These are phyloP conservation scores for Trichosurus vulpecula DNA, from an alignment of 2,797 vertebrate species.

Conservation along the genomic window DNA sequence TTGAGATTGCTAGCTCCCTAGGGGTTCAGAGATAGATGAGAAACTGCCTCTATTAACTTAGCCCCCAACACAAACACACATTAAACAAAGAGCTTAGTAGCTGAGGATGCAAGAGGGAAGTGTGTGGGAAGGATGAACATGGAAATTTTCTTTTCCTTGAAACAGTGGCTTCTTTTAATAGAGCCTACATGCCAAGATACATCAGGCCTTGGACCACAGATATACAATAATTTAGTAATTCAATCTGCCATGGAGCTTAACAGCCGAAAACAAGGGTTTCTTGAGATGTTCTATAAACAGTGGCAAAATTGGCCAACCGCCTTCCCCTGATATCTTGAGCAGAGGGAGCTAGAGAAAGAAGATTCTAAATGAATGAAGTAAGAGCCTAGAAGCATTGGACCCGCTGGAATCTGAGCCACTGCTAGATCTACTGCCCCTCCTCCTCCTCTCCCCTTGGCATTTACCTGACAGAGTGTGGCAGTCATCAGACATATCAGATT, in stretches of 20 bases:
- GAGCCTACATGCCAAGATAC: constrained; percentile 64
- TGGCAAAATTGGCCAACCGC: constrained; percentile 73
- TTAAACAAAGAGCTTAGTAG: constrained; percentile 77
- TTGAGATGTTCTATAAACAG: constrained; percentile 74
- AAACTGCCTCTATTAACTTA: constrained; percentile 67
- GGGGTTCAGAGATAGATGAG: constrained; percentile 69
- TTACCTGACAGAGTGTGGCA: constrained; percentile 8
- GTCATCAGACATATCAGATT: constrained; percentile 24
- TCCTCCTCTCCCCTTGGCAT: constrained; percentile 44
- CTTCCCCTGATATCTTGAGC: constrained; percentile 52
- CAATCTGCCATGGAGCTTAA: constrained; percentile 75
- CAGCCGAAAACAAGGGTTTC: constrained; percentile 75
- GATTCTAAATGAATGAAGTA: constrained; percentile 71
- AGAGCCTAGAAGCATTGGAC: constrained; percentile 62
- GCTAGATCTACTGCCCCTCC: constrained; percentile 51
- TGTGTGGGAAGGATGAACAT: constrained; percentile 67
- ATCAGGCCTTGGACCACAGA: constrained; percentile 76
- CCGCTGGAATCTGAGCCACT: constrained; percentile 44
- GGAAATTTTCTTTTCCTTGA: constrained; percentile 71
- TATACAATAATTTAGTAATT: constrained; percentile 79
- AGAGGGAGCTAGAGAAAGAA: constrained; percentile 71
- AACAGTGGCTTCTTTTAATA: constrained; percentile 78
- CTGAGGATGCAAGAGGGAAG: constrained; percentile 58
- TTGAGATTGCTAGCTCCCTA: constrained; percentile 69
- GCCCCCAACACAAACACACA: constrained; percentile 14